A percentile compares a stretch with the other conserved stretches of the same genome.
Evolutionary conservation across 2,888 invertebrate genomes (phyloP).

Genomic region (Sylvicola cinctus): DNA sequence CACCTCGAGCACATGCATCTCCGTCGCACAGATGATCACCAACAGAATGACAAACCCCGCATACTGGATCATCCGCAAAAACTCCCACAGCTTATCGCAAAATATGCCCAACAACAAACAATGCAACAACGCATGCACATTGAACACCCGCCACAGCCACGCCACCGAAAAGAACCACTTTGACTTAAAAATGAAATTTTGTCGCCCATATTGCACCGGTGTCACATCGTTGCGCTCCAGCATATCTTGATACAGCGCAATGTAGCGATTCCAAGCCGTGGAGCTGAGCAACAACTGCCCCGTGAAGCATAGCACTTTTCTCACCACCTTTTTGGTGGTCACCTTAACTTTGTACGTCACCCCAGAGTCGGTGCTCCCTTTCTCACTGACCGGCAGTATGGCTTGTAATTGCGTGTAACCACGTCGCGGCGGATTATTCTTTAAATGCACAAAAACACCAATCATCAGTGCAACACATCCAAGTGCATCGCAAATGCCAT

Average conservation of each 20-base stretch:
- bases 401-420: constrained; percentile 49
- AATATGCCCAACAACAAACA: constrained; percentile 54
- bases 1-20: constrained; percentile 44
- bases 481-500: constrained; percentile 60
- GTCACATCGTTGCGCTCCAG: constrained; percentile 40
- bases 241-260: constrained; percentile 56
- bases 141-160: constrained; percentile 55
- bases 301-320: constrained; percentile 41
- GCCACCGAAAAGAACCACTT: constrained; percentile 51
- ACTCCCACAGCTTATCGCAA: constrained; percentile 64
- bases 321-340: constrained; percentile 40
- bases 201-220: constrained; percentile 30
- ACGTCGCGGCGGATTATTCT: constrained; percentile 48
- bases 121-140: constrained; percentile 59
- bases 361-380: constrained; percentile 26
- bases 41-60: constrained; percentile 47
- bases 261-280: constrained; percentile 66
- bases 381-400: constrained; percentile 28
- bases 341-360: constrained; percentile 46
- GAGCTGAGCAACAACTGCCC: constrained; percentile 56
- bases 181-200: constrained; percentile 44
- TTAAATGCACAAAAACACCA: constrained; percentile 46
- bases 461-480: constrained; percentile 51
- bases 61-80: constrained; percentile 47
- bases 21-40: constrained; percentile 44